A percentile compares a stretch with the other conserved stretches of the same genome.
Conservation (phyloP, 2,797 vertebrate species). For the Myotis findleyi region DNA sequence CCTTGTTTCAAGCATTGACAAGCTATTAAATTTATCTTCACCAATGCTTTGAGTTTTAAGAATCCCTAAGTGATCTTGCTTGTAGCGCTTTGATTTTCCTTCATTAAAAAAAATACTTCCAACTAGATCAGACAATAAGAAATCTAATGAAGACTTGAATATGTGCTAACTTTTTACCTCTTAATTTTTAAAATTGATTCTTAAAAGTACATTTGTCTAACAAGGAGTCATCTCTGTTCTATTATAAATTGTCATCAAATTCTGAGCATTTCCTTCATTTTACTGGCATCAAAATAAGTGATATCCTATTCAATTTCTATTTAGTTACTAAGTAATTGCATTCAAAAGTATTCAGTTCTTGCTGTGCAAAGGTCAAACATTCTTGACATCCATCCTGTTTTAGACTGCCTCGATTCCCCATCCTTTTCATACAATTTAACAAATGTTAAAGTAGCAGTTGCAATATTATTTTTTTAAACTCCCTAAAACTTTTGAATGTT, state of each 20-base stretch:
- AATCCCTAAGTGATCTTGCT: not conserved
- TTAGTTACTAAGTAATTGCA: not conserved
- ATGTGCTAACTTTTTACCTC: not conserved
- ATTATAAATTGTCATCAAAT: conserved; percentile 19
- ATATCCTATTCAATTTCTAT: not conserved
- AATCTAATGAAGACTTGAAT: not conserved
- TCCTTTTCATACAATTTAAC: not conserved
- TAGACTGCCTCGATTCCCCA: not conserved
- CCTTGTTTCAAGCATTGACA: not conserved
- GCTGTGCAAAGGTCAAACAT: not conserved
- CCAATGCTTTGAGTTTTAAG: not conserved
- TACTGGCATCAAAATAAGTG: conserved; percentile 30
- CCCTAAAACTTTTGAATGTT: not conserved
- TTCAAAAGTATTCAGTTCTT: conserved; percentile 14
- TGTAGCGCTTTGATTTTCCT: not conserved
- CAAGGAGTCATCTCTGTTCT: not conserved
- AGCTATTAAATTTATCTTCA: not conserved
- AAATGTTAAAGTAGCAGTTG: conserved; percentile 14
- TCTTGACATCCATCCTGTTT: conserved; percentile 19
- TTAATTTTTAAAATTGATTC: conserved; percentile 30
- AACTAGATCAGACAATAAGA: not conserved
- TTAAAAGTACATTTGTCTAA: not conserved
- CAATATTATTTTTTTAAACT: not conserved
- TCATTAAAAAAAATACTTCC: not conserved
- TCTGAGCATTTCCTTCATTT: conserved; percentile 21